A percentile compares a stretch with the other conserved stretches of the same genome.
phyloP scores from a whole-genome alignment of 2,797 vertebrate species.

The Psittacula echo region DNA sequence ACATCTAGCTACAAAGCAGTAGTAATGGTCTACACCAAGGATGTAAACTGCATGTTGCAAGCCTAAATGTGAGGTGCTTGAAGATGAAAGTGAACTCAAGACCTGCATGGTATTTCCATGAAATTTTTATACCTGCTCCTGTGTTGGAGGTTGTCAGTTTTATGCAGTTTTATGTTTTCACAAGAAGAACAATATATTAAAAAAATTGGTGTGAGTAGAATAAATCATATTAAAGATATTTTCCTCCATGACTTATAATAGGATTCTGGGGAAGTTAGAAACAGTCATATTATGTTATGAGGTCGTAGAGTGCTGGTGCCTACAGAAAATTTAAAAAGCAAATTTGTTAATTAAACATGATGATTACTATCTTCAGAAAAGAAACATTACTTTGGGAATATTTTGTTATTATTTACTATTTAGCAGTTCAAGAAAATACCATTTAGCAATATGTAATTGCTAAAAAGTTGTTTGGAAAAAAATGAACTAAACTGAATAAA shows the following conservation, averaged over 20 bases:
- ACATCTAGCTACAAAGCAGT: not conserved
- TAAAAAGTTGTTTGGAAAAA: not conserved
- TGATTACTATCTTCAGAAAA: not conserved
- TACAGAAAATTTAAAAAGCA: slow-evolving; percentile 47
- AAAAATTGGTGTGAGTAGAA: not conserved
- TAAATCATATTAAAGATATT: not conserved
- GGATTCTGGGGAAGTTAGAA: not conserved
- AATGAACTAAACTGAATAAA: slow-evolving; percentile 12
- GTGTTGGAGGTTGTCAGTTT: not conserved
- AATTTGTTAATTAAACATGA: slow-evolving; percentile 46
- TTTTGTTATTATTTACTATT: slow-evolving; percentile 43
- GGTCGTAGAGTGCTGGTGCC: not conserved
- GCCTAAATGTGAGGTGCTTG: not conserved
- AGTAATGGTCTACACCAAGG: not conserved
- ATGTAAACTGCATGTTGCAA: not conserved
- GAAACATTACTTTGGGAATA: not conserved
- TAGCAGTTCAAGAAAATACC: not conserved
- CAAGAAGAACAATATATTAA: not conserved
- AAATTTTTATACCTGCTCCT: not conserved
- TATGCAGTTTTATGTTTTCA: not conserved
- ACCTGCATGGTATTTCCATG: not conserved
- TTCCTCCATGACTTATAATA: not conserved
- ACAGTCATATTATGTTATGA: slow-evolving; percentile 10
- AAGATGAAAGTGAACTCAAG: not conserved
- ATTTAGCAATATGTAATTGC: not conserved